A percentile compares a stretch with the other conserved stretches of the same genome.
These are phyloP conservation scores for Penaeus japonicus DNA, from an alignment of 1,140 invertebrate genomes.

Conservation along the genomic window DNA sequence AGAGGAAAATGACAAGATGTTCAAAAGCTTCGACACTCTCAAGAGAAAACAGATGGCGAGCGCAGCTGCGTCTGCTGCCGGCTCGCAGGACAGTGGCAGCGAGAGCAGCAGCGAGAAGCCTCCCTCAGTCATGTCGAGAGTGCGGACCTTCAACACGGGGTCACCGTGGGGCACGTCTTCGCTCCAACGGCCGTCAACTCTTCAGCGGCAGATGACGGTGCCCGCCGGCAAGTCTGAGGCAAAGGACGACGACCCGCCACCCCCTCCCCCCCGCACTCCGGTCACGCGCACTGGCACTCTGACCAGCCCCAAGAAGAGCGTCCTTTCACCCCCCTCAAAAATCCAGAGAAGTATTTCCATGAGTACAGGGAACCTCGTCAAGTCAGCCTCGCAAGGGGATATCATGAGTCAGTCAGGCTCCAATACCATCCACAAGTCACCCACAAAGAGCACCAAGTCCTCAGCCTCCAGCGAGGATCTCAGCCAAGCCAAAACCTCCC, in stretches of 20 bases:
- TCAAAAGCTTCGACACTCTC: conserved; percentile 51
- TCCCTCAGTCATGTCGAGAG: conserved; percentile 36
- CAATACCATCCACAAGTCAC: conserved; percentile 27
- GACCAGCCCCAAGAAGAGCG: conserved; percentile 37
- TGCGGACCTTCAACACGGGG: conserved; percentile 37
- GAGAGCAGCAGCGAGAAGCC: conserved; percentile 13
- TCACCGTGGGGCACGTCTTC: background rate
- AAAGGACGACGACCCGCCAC: conserved; percentile 34
- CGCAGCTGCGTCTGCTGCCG: background rate
- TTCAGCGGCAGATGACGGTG: conserved; percentile 48
- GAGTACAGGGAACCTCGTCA: conserved; percentile 51
- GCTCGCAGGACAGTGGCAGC: background rate
- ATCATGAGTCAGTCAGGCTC: conserved; percentile 31
- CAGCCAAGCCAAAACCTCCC: conserved; percentile 43
- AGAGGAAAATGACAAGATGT: conserved; percentile 59
- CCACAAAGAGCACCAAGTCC: conserved; percentile 42
- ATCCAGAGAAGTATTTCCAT: conserved; percentile 49
- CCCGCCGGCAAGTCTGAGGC: conserved; percentile 37
- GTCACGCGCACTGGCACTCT: conserved; percentile 41
- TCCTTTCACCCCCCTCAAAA: background rate
- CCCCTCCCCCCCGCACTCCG: conserved; percentile 39
- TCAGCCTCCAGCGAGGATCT: conserved; percentile 56
- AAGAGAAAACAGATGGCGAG: conserved; percentile 20
- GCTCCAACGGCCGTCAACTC: conserved; percentile 38
- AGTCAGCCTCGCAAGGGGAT: conserved; percentile 59